These are phyloP conservation scores for Microcaecilia unicolor DNA, from an alignment of 2,797 vertebrate species.

Conservation along the genomic window DNA sequence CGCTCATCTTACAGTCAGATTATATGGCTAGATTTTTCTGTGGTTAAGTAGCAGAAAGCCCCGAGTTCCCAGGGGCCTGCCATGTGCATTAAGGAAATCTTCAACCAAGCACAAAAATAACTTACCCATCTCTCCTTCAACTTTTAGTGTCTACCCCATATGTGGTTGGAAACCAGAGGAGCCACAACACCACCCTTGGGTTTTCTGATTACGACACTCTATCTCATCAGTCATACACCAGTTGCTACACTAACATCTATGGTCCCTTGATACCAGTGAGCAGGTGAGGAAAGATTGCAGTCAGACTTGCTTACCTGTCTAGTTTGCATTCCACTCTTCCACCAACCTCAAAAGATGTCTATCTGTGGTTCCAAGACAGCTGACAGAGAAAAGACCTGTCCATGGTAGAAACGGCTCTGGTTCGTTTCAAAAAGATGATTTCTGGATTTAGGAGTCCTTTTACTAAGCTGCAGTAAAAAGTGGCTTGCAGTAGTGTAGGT, in stretches of 20 bases:
- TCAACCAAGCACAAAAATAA: background rate
- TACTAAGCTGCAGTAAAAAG: no score
- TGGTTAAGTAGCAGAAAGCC: no score
- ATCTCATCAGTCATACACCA: slow-evolving; percentile 58
- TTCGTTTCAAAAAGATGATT: no score
- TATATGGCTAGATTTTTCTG: background rate
- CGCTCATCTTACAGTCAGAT: fast-evolving
- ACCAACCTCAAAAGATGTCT: no score
- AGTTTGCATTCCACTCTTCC: background rate
- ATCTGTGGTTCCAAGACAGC: no score
- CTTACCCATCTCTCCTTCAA: background rate
- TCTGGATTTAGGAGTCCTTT: no score
- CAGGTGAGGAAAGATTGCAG: slow-evolving; percentile 64
- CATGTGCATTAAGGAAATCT: fast-evolving
- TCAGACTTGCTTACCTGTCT: background rate
- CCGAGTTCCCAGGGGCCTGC: fast-evolving
- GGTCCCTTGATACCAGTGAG: slow-evolving; percentile 67
- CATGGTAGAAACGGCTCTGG: no score
- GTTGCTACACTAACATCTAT: slow-evolving; percentile 63
- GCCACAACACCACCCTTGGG: slow-evolving; percentile 51
- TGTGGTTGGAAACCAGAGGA: slow-evolving; percentile 69
- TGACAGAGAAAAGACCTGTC: no score
- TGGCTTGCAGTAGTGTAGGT: no score
- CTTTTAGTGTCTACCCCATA: slow-evolving; percentile 65
- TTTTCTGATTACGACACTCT: slow-evolving; percentile 64